These are phyloP conservation scores for Daktulosphaira vitifoliae DNA, from an alignment of 1,140 invertebrate genomes.

Conservation along the genomic window DNA sequence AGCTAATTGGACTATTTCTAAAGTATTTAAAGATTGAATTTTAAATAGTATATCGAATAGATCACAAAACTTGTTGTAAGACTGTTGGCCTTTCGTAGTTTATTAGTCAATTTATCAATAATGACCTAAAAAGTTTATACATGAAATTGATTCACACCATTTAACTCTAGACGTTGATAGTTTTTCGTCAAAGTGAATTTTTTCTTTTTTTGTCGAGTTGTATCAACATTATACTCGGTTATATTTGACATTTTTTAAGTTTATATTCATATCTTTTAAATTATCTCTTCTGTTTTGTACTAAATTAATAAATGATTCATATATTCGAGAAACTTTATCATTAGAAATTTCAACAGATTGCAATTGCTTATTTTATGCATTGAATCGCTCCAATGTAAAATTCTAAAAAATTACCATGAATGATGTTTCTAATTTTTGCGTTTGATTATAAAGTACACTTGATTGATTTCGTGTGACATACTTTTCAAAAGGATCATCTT, in stretches of 20 bases:
- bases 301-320: constrained; percentile 21
- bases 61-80: not conserved
- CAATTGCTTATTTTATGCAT: constrained; percentile 34
- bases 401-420: too few species aligned
- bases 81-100: not conserved
- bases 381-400: constrained; percentile 36
- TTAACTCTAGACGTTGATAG: not conserved
- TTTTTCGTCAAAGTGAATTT: not conserved
- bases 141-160: too few species aligned
- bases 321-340: constrained; percentile 6
- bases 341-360: constrained; percentile 27
- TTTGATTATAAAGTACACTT: constrained; percentile 23
- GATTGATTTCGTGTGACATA: constrained; percentile 22
- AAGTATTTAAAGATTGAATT: constrained; percentile 7
- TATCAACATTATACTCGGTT: not conserved
- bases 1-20: not conserved
- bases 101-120: constrained; percentile 7
- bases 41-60: not conserved
- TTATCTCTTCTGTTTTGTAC: constrained; percentile 16
- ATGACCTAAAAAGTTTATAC: constrained; percentile 3
- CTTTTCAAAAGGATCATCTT: constrained; percentile 31
- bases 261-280: constrained; percentile 13
- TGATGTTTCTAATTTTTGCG: constrained; percentile 36
- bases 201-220: not conserved
- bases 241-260: constrained; percentile 18